Base-by-base conservation (phyloP, 2,888 invertebrate genomes). In the Chaitophorus viminalis region DNA sequence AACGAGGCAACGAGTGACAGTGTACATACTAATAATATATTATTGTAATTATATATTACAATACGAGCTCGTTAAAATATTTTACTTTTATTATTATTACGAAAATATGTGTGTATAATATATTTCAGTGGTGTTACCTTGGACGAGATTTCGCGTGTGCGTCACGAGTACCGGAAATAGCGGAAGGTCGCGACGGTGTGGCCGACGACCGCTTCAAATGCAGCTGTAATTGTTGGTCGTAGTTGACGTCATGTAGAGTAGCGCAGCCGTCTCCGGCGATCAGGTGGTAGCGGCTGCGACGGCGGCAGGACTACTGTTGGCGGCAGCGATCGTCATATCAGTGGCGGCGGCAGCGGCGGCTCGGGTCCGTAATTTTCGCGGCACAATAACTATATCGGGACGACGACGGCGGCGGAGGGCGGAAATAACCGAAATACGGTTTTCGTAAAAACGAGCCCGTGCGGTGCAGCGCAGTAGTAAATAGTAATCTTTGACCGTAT, bases 201-300 rank as follows among this genome's bases (percentile, higher is more conserved):
- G 21, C 39, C 46, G 75, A 11, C 68, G 81, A 29, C 39, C 46
- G 52, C 70, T 39, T 29, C 33, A 81, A 46, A 29, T 46, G 81
- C 39, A 11, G n/a, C 81, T 33, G 39, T 29, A 18, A 65, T 18
- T 68, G 17, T 70, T 68, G n/a, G 82, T 54, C 52, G 54, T 54
- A 6, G 82, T 68, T n/a, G 82, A 72, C 52, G 54, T 54, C 82
- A 72, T n/a, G n/a, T 74, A 82, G 82, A 70, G 82, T 46, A 46
- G 29, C 81, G 46, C 52, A 52, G 31, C 78, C 52, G 72, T 52
- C 31, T 18, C 33, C 82, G 79, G 82, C 70, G 82, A 54, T 54
- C 6, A 33, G 82, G 72, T n/a, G 72, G 52, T 52, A 29, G 46
- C 25, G 70, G 72, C 81, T 18, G 68, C 21, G 68, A 29, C 70